Base-by-base conservation (phyloP, 2,888 invertebrate genomes). In the Orthosia gracilis region DNA sequence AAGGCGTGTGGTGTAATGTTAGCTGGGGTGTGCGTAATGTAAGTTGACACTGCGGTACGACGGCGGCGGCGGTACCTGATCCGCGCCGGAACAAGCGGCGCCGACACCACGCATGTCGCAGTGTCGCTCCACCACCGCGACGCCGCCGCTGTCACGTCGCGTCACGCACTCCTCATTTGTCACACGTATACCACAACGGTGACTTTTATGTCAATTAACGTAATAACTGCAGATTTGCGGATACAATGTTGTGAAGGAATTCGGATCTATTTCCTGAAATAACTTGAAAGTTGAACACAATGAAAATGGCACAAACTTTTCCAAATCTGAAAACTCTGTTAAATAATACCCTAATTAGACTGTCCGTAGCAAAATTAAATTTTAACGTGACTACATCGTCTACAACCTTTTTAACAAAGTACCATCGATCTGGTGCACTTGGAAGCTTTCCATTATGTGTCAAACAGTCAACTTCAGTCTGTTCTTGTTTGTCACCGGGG, bases 151-250 rank as follows among this genome's bases (percentile, higher is more conserved):
- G 40, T 40, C 40, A 81, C 55, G 88, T 89, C 86, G 74, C 87
- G 91, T 92, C 94, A 93, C 90, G 91, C 90, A 84, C 86, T 87
- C 83, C 83, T 90, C 91, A 93, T 94, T 94, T 94, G 91, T 94
- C 94, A 92, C 88, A 88, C 85, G 88, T 87, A 87, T 85, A 80
- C 84, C 86, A 77, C 84, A 87, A 87, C 84, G 84, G 79, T 72
- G 74, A 85, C 83, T 85, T 84, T 82, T 70, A 73, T 74, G 79
- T 76, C 80, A 75, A 84, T 86, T 75, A 77, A 80, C 76, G 73
- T 71, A 71, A 76, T 72, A 79, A 59, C 78, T 79, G 49, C 21
- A 65, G 73, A 58, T 73, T 79, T 61, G 45, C 58, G 31, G n/a
- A 54, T 74, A 62, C 58, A 40, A 54, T 69, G 54, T 66, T 50